These are phyloP conservation scores for Sebastes hubbsi DNA, from an alignment of 2,797 vertebrate species.

Conservation along the genomic window DNA sequence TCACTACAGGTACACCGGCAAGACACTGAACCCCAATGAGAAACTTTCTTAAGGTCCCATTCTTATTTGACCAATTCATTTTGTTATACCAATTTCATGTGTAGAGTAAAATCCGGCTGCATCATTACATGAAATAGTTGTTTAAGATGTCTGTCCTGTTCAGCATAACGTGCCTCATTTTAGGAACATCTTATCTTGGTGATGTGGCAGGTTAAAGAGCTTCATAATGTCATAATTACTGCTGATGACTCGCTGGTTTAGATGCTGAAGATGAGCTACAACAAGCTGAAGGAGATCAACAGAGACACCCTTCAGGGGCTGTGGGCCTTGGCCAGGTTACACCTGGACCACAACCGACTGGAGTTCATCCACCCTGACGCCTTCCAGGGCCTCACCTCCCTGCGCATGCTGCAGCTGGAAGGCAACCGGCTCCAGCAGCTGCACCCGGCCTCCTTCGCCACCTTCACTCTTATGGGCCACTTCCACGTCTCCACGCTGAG, in stretches of 20 bases:
- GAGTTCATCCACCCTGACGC: slow-evolving; percentile 91
- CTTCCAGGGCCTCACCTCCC: slow-evolving; percentile 88
- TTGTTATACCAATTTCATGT: too few species aligned
- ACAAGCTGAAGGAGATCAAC: slow-evolving; percentile 87
- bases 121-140: neutral
- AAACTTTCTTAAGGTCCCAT: too few species aligned
- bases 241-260: slow-evolving; percentile 48
- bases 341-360: slow-evolving; percentile 92
- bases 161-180: neutral
- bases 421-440: slow-evolving; percentile 90
- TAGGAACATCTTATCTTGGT: neutral
- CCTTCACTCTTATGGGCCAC: slow-evolving; percentile 84
- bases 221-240: neutral
- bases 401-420: slow-evolving; percentile 91
- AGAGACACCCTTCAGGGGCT: slow-evolving; percentile 86
- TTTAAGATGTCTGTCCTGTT: neutral
- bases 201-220: neutral
- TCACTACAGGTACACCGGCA: slow-evolving; percentile 87
- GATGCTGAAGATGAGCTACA: slow-evolving; percentile 97
- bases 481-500: slow-evolving; percentile 90
- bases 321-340: slow-evolving; percentile 84
- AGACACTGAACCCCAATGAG: too few species aligned
- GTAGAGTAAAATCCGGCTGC: too few species aligned
- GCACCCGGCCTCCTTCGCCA: slow-evolving; percentile 88
- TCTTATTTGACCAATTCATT: too few species aligned